Base-by-base conservation (phyloP, 2,888 invertebrate genomes). In the Noctua pronuba region DNA sequence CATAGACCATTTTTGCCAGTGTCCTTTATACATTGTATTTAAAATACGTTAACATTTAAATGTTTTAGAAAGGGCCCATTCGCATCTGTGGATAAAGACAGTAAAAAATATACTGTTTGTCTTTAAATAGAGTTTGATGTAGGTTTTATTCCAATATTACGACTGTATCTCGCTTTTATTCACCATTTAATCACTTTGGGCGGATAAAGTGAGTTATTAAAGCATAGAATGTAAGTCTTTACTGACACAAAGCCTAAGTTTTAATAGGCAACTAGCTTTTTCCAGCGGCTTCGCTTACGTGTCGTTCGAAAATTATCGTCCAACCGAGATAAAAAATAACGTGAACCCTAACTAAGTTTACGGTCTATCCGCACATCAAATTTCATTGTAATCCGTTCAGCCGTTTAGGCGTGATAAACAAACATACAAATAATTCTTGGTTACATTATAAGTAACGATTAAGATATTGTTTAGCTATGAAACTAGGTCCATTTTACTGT, bases 91-190 rank as follows among this genome's bases (percentile, higher is more conserved):
- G 18, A 46, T 55, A 31, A 55, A 72, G 73, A 73, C 80, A 73
- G 28, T 79, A 49, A 78, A 78, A 78, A 65, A 49, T 71, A 58
- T 68, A 79, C 35, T 67, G 74, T 62, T 79, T 75, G 46, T 55
- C 64, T 81, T 68, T 46, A 67, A 75, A 81, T 10, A 16, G 68
- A 80, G 44, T 68, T 79, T 79, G 55, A 81, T 81, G 79, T 58
- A 58, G 81, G 75, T 75, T 81, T 80, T 80, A 80, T 69, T 58
- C 64, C 64, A 35, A 75, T 81, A 64, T 81, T 75, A 68, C 81
- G 68, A 75, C 68, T 58, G n/a, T 11, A 49, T 80, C 62, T 64
- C 49, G 55, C 38, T 55, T 68, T 75, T 80, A 81, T 81, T 35
- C 68, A 68, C 13, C 2, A 58, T 64, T 81, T 69, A 81, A 81